phyloP scores from a whole-genome alignment of 2,797 vertebrate genomes.

The Dryobates pubescens region DNA sequence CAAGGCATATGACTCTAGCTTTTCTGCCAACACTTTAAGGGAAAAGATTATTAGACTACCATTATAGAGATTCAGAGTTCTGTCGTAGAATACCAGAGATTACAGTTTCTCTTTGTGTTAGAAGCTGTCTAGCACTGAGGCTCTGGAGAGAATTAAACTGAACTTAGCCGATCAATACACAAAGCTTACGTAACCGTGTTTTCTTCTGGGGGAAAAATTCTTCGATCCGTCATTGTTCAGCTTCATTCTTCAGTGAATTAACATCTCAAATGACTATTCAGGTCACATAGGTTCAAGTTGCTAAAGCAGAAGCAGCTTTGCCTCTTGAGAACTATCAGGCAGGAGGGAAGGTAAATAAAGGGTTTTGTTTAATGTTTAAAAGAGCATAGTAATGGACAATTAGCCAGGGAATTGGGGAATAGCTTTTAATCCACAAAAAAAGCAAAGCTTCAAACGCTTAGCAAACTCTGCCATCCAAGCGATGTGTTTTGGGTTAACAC shows the following conservation, averaged over 20 bases:
- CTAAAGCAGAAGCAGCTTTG: conserved; percentile 39
- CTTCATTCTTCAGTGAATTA: conserved; percentile 67
- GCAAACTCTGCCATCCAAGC: not conserved
- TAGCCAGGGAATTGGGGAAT: not conserved
- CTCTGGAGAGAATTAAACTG: not conserved
- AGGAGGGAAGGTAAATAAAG: conserved; percentile 35
- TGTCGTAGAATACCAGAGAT: not conserved
- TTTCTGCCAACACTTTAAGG: not conserved
- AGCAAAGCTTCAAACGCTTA: not conserved
- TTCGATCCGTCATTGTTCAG: conserved; percentile 39
- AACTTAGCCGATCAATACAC: conserved; percentile 12
- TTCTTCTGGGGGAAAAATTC: conserved; percentile 29
- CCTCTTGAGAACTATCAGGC: conserved; percentile 13
- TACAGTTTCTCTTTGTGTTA: not conserved
- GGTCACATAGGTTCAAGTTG: conserved; percentile 50
- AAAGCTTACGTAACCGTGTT: not conserved
- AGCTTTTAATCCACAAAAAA: conserved; percentile 34
- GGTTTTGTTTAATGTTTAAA: conserved; percentile 58
- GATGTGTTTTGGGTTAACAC: not conserved
- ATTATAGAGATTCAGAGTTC: not conserved
- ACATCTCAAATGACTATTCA: conserved; percentile 55
- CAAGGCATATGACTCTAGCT: not conserved
- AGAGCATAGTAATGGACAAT: conserved; percentile 45
- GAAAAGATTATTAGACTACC: not conserved
- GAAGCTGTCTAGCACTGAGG: not conserved